phyloP scores from a whole-genome alignment of 2,888 invertebrate genomes.

The Lithophane ornitopus region DNA sequence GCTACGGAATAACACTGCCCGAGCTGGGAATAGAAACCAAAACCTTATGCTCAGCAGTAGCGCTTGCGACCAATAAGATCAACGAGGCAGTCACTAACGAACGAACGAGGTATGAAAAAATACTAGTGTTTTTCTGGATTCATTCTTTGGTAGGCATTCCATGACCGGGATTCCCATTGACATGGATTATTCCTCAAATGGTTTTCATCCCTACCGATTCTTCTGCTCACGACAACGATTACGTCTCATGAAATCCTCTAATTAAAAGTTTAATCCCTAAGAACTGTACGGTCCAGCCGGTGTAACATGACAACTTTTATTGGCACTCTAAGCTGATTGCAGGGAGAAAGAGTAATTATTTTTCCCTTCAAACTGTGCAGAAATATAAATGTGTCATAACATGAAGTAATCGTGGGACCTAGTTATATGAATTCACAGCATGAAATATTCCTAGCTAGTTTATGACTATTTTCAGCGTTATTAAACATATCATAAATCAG shows the following conservation, averaged over 20 bases:
- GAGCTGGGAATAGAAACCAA: not conserved
- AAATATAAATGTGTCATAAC: not conserved
- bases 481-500: too few species aligned
- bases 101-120: not conserved
- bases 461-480: not conserved
- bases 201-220: conserved; percentile 71
- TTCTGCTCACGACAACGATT: conserved; percentile 77
- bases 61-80: too few species aligned
- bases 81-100: too few species aligned
- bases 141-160: not conserved
- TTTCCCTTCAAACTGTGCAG: not conserved
- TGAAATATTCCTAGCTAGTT: not conserved
- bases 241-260: conserved; percentile 82
- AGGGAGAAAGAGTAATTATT: not conserved
- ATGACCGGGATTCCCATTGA: not conserved
- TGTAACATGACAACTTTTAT: conserved; percentile 63
- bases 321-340: conserved; percentile 1
- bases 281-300: conserved; percentile 71
- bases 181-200: not conserved
- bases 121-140: not conserved
- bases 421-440: not conserved
- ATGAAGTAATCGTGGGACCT: not conserved
- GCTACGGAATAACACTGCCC: too few species aligned
- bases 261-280: conserved; percentile 85
- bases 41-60: too few species aligned